Conservation (phyloP, 1,140 invertebrate genomes). For the Lasaia peninsularis region DNA sequence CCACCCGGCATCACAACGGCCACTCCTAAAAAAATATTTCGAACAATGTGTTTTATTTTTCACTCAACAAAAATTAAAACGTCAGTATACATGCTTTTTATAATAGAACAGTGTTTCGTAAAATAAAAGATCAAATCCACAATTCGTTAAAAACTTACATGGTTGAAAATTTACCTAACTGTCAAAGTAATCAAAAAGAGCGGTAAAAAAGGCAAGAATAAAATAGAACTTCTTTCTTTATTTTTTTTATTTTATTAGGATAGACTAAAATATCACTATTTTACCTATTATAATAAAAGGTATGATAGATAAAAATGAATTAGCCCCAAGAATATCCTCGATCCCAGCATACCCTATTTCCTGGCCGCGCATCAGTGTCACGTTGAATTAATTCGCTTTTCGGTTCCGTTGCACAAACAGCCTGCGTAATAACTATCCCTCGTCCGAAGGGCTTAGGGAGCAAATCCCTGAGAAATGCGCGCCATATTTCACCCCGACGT, state of each 20-base stretch:
- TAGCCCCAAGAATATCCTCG: not conserved
- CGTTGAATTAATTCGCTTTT: slow-evolving; percentile 32
- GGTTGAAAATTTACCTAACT: too few species aligned
- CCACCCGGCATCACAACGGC: slow-evolving; percentile 4
- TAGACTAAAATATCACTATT: too few species aligned
- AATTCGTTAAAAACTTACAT: too few species aligned
- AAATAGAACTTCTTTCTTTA: too few species aligned
- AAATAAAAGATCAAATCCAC: too few species aligned
- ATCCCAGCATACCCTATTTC: not conserved
- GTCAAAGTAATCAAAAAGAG: too few species aligned
- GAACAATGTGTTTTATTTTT: too few species aligned
- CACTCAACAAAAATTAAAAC: too few species aligned
- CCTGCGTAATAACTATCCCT: slow-evolving; percentile 44
- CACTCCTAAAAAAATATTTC: not conserved
- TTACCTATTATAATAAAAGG: not conserved
- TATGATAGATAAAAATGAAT: not conserved
- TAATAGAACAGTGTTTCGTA: too few species aligned
- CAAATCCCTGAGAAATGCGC: slow-evolving; percentile 47
- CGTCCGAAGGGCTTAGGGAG: slow-evolving; percentile 19
- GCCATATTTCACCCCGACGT: slow-evolving; percentile 34
- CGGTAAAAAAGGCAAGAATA: too few species aligned
- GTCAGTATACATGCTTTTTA: too few species aligned
- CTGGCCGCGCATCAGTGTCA: slow-evolving; percentile 9
- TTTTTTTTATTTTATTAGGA: too few species aligned
- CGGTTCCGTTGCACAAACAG: slow-evolving; percentile 19